These are phyloP conservation scores for Pachydiplax longipennis DNA, from an alignment of 2,888 invertebrate genomes.

Conservation along the genomic window DNA sequence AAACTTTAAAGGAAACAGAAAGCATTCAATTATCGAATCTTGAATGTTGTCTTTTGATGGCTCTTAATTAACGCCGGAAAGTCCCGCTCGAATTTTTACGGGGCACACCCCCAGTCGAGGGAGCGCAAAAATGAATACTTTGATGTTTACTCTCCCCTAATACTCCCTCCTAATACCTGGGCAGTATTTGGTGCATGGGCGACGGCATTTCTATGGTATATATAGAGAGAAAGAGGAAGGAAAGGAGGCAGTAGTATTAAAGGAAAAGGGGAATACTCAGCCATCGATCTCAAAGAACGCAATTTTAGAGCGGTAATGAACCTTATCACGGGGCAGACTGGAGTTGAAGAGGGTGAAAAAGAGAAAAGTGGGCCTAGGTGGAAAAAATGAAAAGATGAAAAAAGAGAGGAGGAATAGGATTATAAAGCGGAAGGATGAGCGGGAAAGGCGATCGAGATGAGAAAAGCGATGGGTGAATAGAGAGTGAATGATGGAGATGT, in stretches of 20 bases:
- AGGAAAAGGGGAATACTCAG: not conserved
- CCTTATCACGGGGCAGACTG: not conserved
- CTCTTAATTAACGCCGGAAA: not conserved
- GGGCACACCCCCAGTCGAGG: not conserved
- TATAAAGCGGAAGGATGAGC: not conserved
- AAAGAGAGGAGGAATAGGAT: not conserved
- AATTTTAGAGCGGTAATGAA: conserved; percentile 41
- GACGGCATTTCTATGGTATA: not conserved
- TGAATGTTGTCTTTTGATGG: not conserved
- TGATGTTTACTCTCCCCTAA: not conserved
- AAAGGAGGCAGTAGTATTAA: not conserved
- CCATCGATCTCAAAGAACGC: conserved; percentile 31
- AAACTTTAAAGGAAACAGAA: not conserved
- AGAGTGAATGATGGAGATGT: not conserved
- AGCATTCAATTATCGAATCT: not conserved
- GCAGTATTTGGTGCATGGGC: not conserved
- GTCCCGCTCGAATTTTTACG: not conserved
- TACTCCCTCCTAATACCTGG: not conserved
- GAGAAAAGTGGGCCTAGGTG: not conserved
- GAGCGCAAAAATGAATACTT: not conserved
- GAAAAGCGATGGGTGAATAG: not conserved
- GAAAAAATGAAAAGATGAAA: not conserved
- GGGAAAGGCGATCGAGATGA: not conserved
- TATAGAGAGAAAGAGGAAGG: not conserved
- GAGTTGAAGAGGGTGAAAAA: not conserved